Evolutionary conservation across 2,797 vertebrate genomes (phyloP).

Genomic region (Scolopax rusticola): DNA sequence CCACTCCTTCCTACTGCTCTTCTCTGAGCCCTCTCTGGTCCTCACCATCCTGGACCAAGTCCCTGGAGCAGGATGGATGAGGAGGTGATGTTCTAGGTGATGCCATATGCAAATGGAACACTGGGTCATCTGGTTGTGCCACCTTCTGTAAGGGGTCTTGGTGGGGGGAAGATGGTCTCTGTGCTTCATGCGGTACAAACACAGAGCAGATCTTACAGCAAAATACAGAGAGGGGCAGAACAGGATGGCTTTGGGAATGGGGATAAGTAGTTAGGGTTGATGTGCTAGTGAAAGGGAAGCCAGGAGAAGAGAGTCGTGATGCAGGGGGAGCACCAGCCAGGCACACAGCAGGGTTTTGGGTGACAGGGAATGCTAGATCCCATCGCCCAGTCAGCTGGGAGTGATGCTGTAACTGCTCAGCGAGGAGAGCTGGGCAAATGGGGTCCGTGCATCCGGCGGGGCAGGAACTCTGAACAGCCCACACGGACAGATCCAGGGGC

Average conservation of each 20-base stretch:
- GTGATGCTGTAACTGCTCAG: not conserved
- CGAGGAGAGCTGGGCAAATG: not conserved
- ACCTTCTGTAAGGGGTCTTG: not conserved
- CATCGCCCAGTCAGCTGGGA: rapidly evolving
- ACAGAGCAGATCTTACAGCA: not conserved
- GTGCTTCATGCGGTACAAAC: not conserved
- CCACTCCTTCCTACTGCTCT: not conserved
- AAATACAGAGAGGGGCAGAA: not conserved
- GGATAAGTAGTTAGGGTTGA: not conserved
- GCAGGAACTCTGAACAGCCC: not conserved
- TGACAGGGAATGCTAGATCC: not conserved
- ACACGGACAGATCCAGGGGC: not conserved
- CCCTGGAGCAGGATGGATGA: not conserved
- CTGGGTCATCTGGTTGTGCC: not conserved
- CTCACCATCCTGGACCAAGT: not conserved
- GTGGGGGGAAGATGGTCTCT: not conserved
- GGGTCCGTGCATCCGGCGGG: not conserved
- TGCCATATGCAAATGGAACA: not conserved
- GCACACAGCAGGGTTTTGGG: not conserved
- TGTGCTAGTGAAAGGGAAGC: rapidly evolving
- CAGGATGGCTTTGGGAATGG: not conserved
- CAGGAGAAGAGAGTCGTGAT: not conserved
- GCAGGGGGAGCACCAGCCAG: not conserved
- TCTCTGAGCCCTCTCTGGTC: not conserved
- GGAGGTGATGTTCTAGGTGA: not conserved